Percentiles rank a stretch among this genome's conserved stretches.
Evolutionary conservation across 1,140 invertebrate species (phyloP).

Genomic region (Drosophila repletoides): DNA sequence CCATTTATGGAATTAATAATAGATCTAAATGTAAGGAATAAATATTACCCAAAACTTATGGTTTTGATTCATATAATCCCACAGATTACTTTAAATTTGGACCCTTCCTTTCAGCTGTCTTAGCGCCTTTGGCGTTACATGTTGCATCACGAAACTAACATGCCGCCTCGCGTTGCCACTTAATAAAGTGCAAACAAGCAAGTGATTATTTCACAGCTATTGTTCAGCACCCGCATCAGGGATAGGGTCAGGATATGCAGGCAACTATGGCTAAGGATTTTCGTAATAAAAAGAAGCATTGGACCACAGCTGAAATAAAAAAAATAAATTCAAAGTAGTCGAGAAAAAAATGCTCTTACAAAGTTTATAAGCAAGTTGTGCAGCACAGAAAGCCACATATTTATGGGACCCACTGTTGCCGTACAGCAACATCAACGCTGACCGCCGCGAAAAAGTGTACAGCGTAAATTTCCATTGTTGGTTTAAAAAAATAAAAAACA

Average conservation of each 20-base stretch:
- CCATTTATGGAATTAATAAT: no score
- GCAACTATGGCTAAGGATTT: slow-evolving; percentile 51
- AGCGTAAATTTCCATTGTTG: slow-evolving; percentile 51
- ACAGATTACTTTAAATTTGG: no score
- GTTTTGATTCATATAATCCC: no score
- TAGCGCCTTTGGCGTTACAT: slow-evolving; percentile 10
- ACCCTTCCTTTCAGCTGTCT: neutral
- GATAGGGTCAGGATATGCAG: slow-evolving; percentile 8
- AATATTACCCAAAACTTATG: no score
- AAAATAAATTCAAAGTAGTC: slow-evolving; percentile 4
- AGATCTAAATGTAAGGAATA: no score
- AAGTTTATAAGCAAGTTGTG: neutral
- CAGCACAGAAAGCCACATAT: neutral
- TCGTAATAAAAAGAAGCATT: slow-evolving; percentile 65
- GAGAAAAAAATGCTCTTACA: slow-evolving; percentile 1
- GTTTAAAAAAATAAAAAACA: slow-evolving; percentile 32
- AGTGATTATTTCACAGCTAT: slow-evolving; percentile 79
- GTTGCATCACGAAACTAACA: slow-evolving; percentile 2
- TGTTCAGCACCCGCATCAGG: slow-evolving; percentile 47
- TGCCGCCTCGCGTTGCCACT: slow-evolving; percentile 24
- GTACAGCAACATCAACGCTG: slow-evolving; percentile 5
- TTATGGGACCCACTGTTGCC: neutral
- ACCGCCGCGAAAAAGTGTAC: slow-evolving; percentile 47
- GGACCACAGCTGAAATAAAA: slow-evolving; percentile 23
- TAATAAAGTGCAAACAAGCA: slow-evolving; percentile 78